Base-by-base conservation (phyloP, 2,797 vertebrate genomes). In the Neosalanx taihuensis region DNA sequence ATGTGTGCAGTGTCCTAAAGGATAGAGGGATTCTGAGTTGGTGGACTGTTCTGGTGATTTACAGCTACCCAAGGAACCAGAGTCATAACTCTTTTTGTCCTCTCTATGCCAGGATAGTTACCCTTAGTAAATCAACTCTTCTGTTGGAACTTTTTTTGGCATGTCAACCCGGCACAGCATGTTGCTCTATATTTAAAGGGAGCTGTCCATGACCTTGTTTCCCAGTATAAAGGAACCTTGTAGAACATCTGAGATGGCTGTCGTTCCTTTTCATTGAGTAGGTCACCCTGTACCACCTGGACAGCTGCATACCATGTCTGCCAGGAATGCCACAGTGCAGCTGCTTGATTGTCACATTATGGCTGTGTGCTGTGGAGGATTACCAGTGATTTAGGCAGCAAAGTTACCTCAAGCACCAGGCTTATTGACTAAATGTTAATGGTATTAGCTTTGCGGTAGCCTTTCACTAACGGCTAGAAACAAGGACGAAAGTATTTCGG, bases 331-430 rank as follows among this genome's bases (percentile, higher is more conserved):
- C 87, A 62, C 3, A 73, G 79, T 63, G 86, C 89, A 91, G 90
- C 90, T 91, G 88, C 83, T 89, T 84, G 85, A 87, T 91, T 91
- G 82, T 90, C 90, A 89, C 88, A 90, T 89, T 92, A 90, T 64
- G 77, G 15, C 64, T 2, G 74, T 72, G 73, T 71, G 78, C 81
- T 73, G 46, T 58, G 63, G 71, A 72, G 84, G 88, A 91, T 91
- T 91, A 89, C 74, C 51, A 64, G 69, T 58, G 0, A 66, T 86
- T 88, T 82, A 79, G 67, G 67, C 33, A 74, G 31, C 78, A 79
- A 77, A 76, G 72, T 35, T 6, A 76, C 18, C 75, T 76, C 64
- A 9, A 75, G 78, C 76, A 3, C 53, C 0, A 0, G 74, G 86
- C 86, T 87, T 89, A 88, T 77, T 86, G 78, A 86, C 80, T 86